A percentile compares a stretch with the other conserved stretches of the same genome.
These are phyloP conservation scores for Corythaixoides concolor DNA, from an alignment of 2,113 vertebrate genomes.

Conservation along the genomic window DNA sequence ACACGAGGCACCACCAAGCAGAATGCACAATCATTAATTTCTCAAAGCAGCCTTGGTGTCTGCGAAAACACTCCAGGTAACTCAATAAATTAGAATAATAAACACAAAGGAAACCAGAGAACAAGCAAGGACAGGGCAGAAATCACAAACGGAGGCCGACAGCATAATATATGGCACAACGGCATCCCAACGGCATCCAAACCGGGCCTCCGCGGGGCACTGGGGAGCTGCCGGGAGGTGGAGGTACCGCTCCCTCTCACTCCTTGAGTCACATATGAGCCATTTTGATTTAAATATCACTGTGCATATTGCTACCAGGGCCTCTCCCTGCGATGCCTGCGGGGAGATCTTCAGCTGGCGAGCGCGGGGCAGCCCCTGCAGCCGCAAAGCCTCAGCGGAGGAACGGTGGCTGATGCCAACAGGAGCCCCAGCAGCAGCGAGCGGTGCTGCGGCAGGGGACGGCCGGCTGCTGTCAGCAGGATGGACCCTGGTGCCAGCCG, in stretches of 20 bases:
- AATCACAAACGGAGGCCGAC: not conserved
- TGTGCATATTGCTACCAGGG: not conserved
- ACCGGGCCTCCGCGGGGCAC: not conserved
- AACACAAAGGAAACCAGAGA: slow-evolving; percentile 39
- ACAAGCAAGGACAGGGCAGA: slow-evolving; percentile 40
- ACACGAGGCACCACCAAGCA: not conserved
- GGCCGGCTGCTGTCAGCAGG: not conserved
- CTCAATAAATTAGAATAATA: slow-evolving; percentile 64
- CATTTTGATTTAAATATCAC: not conserved
- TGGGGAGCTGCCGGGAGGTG: not conserved
- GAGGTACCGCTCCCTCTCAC: not conserved
- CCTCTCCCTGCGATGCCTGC: not conserved
- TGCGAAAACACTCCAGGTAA: slow-evolving; percentile 32
- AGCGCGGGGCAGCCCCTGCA: not conserved
- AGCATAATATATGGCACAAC: not conserved
- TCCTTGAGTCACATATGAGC: not conserved
- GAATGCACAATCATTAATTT: slow-evolving; percentile 46
- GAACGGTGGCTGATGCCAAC: not conserved
- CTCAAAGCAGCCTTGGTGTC: slow-evolving; percentile 41
- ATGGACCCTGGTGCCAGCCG: not conserved
- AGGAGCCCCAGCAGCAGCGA: not conserved
- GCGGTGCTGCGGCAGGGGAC: not conserved
- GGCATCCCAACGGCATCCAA: not conserved
- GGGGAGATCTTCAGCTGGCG: not conserved
- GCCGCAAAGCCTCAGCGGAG: not conserved